These are phyloP conservation scores for Petrolisthes cinctipes DNA, from an alignment of 2,888 invertebrate genomes.

Conservation along the genomic window DNA sequence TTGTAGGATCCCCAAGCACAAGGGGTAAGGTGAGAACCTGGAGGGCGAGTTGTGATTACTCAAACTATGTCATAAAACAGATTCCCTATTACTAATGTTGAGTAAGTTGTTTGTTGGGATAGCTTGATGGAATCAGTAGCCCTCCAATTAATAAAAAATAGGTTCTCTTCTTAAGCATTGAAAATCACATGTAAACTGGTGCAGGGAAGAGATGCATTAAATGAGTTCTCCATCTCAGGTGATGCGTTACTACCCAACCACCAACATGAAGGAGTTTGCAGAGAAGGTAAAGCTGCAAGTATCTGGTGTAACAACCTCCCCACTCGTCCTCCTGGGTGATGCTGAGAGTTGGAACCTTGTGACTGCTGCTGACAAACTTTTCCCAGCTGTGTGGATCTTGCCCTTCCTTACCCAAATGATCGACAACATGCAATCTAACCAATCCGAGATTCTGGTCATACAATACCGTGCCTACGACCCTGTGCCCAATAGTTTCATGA, in stretches of 20 bases:
- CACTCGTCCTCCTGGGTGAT: conserved; percentile 42
- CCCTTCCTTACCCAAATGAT: conserved; percentile 42
- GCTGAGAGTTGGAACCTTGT: conserved; percentile 33
- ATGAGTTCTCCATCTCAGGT: conserved; percentile 14
- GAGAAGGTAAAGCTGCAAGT: neutral
- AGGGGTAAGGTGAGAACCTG: no score
- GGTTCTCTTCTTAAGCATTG: neutral
- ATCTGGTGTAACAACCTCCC: neutral
- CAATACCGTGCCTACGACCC: conserved; percentile 46
- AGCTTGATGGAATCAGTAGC: neutral
- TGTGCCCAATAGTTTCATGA: conserved; percentile 19
- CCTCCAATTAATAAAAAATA: neutral
- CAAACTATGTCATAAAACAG: no score
- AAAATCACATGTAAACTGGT: neutral
- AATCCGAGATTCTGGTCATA: conserved; percentile 42
- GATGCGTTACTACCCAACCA: conserved; percentile 44
- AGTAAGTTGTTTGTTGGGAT: neutral
- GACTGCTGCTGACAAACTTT: conserved; percentile 23
- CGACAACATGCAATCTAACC: conserved; percentile 17
- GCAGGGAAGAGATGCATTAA: neutral
- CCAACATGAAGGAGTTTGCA: conserved; percentile 24
- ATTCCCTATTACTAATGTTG: neutral
- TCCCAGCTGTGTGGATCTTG: conserved; percentile 42
- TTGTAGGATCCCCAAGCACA: no score
- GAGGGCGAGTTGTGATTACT: no score